Base-by-base conservation (phyloP, 35 echinoderm and acorn worm genomes). In the Strongylocentrotus purpuratus region DNA sequence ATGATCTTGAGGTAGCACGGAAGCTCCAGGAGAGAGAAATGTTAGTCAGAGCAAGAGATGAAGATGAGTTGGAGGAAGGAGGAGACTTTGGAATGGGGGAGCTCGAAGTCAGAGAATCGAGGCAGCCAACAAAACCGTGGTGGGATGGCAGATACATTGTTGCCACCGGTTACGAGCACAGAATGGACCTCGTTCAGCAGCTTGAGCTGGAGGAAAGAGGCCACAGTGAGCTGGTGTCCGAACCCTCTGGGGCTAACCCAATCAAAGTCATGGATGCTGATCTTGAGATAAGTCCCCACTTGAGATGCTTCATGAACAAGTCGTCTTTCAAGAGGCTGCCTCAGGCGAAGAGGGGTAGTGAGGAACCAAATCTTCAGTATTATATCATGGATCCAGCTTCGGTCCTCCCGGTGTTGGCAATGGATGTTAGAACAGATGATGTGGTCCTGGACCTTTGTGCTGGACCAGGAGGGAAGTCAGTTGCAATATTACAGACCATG, bases 321-420 rank as follows among this genome's bases (percentile, higher is more conserved):
- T 41, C 50, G 7, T 86, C 91, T 18, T 88, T 52, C 11, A n/a
- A 95, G 32, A 90, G 94, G 33, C 95, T 99, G 48, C 97, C 97
- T 18, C 89, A 96, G 47, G 95, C 97, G 28, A 97, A 96, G 91
- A 78, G 92, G 48, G 95, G 96, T 32, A 52, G 95, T 4, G 18
- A 33, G 4, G 48, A 32, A 31, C 85, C 93, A 22, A 52, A 90
- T 31, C 94, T 97, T 31, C 59, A 88, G 85, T 97, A 99, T 92
- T 99, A 99, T 90, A 52, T 95, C 41, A 96, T 99, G 97, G 98
- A 99, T 96, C 96, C 97, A 15, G 96, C 97, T 46, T 99, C 98
- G 0, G 33, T 99, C 18, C 87, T 99, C 33, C 98, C 98, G 11
- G 98, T 99, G 46, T 65, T 99, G 46, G 97, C 97, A 1, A 85